Evolutionary conservation across 2,113 vertebrate genomes (phyloP), one percentile per base, ranked within the genome.

Genomic region (Jacana jacana): DNA sequence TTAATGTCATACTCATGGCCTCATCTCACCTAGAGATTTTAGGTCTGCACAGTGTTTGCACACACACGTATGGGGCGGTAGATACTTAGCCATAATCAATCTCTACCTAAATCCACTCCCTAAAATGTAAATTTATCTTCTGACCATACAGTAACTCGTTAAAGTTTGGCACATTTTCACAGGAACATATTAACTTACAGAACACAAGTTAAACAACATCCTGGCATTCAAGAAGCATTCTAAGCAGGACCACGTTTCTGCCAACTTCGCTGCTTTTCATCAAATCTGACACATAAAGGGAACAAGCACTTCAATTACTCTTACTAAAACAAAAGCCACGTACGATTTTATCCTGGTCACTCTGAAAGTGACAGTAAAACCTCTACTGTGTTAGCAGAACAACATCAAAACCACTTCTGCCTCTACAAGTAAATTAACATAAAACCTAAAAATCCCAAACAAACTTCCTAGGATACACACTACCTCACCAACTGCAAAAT

Each of bases 241-340:
- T 61, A 65, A 82, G 79, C 65, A 88, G 85, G 72, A 77, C 52
- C 63, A 51, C 0, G 4, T 81, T 96, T 88, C 79, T 96, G 94
- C 91, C 91, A 95, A 60, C 89, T 85, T 87, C 58, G 13, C 93
- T 93, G 95, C 82, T 96, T 96, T 94, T 90, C 79, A 80, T 95
- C 93, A 95, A 73, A 86, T 33, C 82, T 90, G 93, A 95, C 79
- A 28, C 77, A 87, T 64, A 84, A 81, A 65, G 49, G 82, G 85
- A 89, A 86, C 46, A 22, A 1, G 60, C 27, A 55, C 68, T 70
- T 70, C 42, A 68, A 37, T 57, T 65, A 31, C 75, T 80, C 84
- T 55, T 68, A 63, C 83, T 70, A 68, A 85, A 93, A 82, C 11
- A 6, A 95, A 88, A 80, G 54, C 52, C 60, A 89, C 63, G 40